Evolutionary conservation across 2,113 vertebrate genomes (phyloP).

Genomic region (Phrynosoma platyrhinos): DNA sequence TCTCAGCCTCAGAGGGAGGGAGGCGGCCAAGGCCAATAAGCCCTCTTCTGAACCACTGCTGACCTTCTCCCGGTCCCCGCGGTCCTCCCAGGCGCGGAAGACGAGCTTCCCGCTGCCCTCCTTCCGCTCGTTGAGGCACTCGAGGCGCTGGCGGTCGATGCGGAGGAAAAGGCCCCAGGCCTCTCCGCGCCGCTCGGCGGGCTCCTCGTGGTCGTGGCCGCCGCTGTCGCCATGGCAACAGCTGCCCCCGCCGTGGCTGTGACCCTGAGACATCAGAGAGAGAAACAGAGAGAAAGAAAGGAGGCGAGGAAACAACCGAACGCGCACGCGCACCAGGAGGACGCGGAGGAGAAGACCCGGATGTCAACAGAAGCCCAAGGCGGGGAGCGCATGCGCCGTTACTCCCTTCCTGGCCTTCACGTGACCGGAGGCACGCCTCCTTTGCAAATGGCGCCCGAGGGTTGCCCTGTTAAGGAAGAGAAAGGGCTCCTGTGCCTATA

Average conservation of each 20-base stretch:
- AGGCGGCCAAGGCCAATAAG: not conserved
- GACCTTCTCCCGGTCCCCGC: constrained; percentile 87
- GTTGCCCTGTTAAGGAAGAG: no score
- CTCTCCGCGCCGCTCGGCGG: constrained; percentile 87
- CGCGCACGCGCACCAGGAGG: not conserved
- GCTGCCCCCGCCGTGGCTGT: constrained; percentile 73
- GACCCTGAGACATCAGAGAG: constrained; percentile 68
- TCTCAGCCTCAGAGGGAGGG: no score
- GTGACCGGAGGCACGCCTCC: not conserved
- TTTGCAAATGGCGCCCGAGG: no score
- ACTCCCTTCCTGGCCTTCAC: not conserved
- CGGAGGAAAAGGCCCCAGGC: constrained; percentile 89
- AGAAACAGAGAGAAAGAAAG: no score
- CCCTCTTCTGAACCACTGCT: no score
- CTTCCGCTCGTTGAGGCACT: constrained; percentile 94
- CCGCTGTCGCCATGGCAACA: constrained; percentile 66
- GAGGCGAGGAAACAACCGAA: no score
- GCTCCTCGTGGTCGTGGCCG: constrained; percentile 78
- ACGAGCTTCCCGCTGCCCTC: constrained; percentile 92
- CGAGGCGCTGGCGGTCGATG: constrained; percentile 91
- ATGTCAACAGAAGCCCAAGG: not conserved
- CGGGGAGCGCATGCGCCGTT: not conserved
- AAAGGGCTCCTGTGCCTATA: no score
- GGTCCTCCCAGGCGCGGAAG: constrained; percentile 94
- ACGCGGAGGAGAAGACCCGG: not conserved